A percentile compares a stretch with the other conserved stretches of the same genome.
Conservation (phyloP, 2,888 invertebrate genomes). For the Lobophora halterata region DNA sequence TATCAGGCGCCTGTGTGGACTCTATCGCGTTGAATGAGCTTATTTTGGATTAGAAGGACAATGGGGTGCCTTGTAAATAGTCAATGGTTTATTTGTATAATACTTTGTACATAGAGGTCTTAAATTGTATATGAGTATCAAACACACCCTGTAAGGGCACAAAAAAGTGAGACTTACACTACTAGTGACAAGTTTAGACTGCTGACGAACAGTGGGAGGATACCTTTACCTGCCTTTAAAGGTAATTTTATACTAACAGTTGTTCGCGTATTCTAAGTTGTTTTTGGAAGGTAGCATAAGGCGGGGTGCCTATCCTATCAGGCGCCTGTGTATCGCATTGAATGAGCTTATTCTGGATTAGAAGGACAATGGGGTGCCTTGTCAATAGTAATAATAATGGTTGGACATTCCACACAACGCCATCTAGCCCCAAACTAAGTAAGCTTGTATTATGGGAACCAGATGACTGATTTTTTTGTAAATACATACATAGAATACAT, state of each 20-base stretch:
- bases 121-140: too few species aligned
- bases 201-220: constrained; percentile 89
- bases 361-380: constrained; percentile 95
- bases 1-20: constrained; percentile 99
- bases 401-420: too few species aligned
- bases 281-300: constrained; percentile 97
- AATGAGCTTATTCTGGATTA: constrained; percentile 98
- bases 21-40: constrained; percentile 94
- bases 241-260: too few species aligned
- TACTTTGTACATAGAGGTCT: too few species aligned
- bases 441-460: too few species aligned
- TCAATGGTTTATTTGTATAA: too few species aligned
- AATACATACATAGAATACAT: too few species aligned
- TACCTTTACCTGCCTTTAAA: constrained; percentile 93
- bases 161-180: constrained; percentile 95
- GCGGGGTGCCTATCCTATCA: constrained; percentile 97
- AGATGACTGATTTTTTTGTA: too few species aligned
- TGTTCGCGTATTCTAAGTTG: too few species aligned
- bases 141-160: too few species aligned
- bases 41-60: constrained; percentile 98
- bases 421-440: too few species aligned
- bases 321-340: constrained; percentile 96
- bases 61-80: constrained; percentile 94
- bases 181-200: constrained; percentile 93
- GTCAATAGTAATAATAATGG: too few species aligned